Evolutionary conservation across 2,113 vertebrate genomes (phyloP).

Genomic region (Mola mola): DNA sequence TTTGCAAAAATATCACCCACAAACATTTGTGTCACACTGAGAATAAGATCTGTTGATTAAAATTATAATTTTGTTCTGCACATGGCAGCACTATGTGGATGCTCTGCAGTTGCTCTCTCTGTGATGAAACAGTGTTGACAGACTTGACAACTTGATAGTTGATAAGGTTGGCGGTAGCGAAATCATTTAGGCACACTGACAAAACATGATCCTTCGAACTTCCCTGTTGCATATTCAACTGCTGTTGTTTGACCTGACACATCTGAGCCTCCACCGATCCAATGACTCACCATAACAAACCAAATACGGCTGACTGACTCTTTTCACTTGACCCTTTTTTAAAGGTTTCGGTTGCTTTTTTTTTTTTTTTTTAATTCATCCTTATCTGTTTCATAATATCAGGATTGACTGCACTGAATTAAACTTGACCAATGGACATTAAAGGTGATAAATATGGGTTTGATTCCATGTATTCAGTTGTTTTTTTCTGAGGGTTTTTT

Average conservation of each 20-base stretch:
- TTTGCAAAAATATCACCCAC: too few species aligned
- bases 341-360: background rate
- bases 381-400: background rate
- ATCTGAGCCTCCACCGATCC: background rate
- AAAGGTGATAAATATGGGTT: too few species aligned
- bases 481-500: too few species aligned
- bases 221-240: background rate
- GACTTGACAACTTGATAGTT: slow-evolving; percentile 2
- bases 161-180: background rate
- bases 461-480: too few species aligned
- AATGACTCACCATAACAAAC: background rate
- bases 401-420: background rate
- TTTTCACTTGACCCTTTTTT: background rate
- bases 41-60: too few species aligned
- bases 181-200: background rate
- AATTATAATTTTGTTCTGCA: too few species aligned
- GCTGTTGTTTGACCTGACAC: background rate
- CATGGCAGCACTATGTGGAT: too few species aligned
- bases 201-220: background rate
- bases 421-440: too few species aligned
- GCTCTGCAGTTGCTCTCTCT: too few species aligned
- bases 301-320: too few species aligned
- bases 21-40: too few species aligned
- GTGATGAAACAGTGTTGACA: slow-evolving; percentile 1
- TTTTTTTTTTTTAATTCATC: background rate